Evolutionary conservation across 2,888 invertebrate species (phyloP).

Genomic region (Scaptomyza tumidula): DNA sequence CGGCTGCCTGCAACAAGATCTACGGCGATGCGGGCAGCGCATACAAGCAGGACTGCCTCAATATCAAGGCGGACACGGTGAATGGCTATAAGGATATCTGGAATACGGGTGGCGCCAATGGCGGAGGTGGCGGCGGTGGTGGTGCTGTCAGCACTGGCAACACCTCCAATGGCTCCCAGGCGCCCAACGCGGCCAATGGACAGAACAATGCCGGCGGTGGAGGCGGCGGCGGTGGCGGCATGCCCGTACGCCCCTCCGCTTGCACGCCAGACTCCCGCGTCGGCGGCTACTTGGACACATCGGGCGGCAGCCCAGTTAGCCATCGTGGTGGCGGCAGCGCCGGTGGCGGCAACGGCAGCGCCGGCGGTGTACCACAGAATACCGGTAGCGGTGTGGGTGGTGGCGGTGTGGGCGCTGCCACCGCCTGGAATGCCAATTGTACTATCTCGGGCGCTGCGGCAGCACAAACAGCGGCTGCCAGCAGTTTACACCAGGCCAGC

Average conservation of each 20-base stretch:
- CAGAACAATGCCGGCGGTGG: slow-evolving; percentile 85
- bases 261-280: slow-evolving; percentile 95
- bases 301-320: slow-evolving; percentile 89
- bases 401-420: slow-evolving; percentile 85
- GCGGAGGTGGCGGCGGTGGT: slow-evolving; percentile 86
- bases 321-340: slow-evolving; percentile 88
- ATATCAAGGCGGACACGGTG: slow-evolving; percentile 86
- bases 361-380: slow-evolving; percentile 86
- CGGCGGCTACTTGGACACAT: slow-evolving; percentile 91
- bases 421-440: slow-evolving; percentile 95
- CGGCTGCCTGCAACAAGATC: slow-evolving; percentile 92
- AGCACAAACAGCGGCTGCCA: slow-evolving; percentile 91
- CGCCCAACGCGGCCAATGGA: slow-evolving; percentile 85
- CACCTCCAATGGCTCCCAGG: slow-evolving; percentile 74
- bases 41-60: slow-evolving; percentile 91
- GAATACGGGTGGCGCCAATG: slow-evolving; percentile 85
- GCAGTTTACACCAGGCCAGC: slow-evolving; percentile 94
- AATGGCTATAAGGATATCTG: slow-evolving; percentile 88
- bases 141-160: slow-evolving; percentile 86
- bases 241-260: slow-evolving; percentile 92
- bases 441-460: slow-evolving; percentile 91
- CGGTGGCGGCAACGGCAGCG: slow-evolving; percentile 85
- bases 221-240: slow-evolving; percentile 54
- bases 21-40: slow-evolving; percentile 83
- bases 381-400: slow-evolving; percentile 88